Percentiles rank a stretch among this genome's conserved stretches.
Evolutionary conservation across 2,888 invertebrate species (phyloP).

Genomic region (Ommatoiulus sabulosus): DNA sequence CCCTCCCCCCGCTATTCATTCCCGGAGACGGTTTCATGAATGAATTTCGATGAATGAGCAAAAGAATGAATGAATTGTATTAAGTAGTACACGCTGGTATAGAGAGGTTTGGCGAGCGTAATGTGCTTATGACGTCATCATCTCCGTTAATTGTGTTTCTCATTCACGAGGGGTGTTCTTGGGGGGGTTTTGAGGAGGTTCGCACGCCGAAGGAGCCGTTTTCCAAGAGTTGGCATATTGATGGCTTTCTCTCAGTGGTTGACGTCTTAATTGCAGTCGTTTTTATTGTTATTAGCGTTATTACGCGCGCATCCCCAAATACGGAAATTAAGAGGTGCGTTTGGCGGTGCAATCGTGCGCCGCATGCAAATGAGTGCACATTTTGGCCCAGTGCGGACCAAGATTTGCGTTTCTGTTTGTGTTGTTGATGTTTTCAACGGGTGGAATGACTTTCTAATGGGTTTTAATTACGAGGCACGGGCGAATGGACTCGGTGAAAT

Average conservation of each 20-base stretch:
- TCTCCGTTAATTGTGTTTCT: conserved; percentile 19
- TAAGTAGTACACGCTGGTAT: conserved; percentile 34
- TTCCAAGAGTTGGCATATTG: conserved; percentile 29
- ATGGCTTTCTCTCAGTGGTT: neutral
- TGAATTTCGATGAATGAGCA: neutral
- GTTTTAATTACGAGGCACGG: neutral
- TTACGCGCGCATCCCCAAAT: conserved; percentile 16
- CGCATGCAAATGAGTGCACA: neutral
- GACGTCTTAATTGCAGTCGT: conserved; percentile 3
- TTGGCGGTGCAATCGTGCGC: neutral
- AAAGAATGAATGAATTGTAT: conserved; percentile 34
- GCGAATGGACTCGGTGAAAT: neutral
- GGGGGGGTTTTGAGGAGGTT: neutral
- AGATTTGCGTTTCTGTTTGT: neutral
- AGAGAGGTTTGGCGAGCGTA: conserved; percentile 4
- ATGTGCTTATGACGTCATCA: conserved; percentile 34
- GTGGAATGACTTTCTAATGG: conserved; percentile 34
- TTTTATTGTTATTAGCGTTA: conserved; percentile 27
- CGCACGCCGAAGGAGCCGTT: neutral
- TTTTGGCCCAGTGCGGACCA: conserved; percentile 9
- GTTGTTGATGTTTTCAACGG: conserved; percentile 25
- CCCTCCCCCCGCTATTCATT: neutral
- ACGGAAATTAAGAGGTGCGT: neutral
- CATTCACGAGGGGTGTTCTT: neutral
- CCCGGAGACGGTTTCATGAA: conserved; percentile 17